Conservation (phyloP, 2,113 vertebrate genomes). For the Phrynocephalus versicolor region DNA sequence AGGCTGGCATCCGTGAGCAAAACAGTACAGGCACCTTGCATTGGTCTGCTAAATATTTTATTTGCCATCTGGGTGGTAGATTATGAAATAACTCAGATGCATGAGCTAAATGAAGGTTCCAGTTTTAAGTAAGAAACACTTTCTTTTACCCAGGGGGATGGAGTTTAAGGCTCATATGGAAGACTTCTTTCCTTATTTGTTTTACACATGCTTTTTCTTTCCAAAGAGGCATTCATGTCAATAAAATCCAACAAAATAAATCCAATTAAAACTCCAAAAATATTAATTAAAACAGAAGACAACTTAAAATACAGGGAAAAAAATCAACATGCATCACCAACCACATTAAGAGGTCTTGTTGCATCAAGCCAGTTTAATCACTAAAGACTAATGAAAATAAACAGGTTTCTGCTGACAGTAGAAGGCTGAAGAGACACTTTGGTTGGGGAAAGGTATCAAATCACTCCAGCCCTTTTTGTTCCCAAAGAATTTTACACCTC, state of each 20-base stretch:
- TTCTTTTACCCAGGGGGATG: not conserved
- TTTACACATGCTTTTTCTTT: not conserved
- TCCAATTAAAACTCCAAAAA: not conserved
- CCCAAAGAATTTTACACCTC: too few species aligned
- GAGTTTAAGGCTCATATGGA: not conserved
- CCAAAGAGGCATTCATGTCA: too few species aligned
- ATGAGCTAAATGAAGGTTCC: not conserved
- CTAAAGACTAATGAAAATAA: too few species aligned
- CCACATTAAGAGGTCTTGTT: not conserved
- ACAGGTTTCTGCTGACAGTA: too few species aligned
- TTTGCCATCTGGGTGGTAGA: constrained; percentile 51
- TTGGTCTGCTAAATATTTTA: constrained; percentile 51
- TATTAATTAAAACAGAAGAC: not conserved
- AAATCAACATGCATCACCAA: not conserved
- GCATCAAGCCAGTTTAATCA: not conserved
- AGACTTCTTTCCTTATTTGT: not conserved
- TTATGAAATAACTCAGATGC: constrained; percentile 25
- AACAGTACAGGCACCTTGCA: constrained; percentile 33
- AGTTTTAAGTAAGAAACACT: not conserved
- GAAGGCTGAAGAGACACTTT: too few species aligned
- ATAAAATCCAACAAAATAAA: not conserved
- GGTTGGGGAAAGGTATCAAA: too few species aligned
- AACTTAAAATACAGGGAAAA: not conserved
- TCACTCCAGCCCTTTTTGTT: too few species aligned
- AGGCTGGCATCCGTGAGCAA: constrained; percentile 29